phyloP scores from a whole-genome alignment of 1,140 invertebrate species.

The Tetraneura akinire region DNA sequence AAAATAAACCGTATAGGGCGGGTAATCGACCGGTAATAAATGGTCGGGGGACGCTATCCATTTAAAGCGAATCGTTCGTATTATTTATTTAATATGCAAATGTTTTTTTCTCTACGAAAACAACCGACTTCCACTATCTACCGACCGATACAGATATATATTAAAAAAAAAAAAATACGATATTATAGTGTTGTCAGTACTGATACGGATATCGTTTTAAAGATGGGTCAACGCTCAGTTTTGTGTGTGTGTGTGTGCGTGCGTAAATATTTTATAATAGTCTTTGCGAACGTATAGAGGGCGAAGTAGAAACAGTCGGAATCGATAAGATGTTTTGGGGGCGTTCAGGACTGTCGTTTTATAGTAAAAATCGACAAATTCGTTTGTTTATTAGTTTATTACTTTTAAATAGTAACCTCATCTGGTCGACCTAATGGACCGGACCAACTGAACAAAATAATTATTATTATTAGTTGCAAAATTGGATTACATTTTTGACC shows the following conservation, averaged over 20 bases:
- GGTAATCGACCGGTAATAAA: slow-evolving; percentile 1
- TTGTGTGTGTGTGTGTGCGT: no score
- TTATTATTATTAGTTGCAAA: not conserved
- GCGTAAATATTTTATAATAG: not conserved
- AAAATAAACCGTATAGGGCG: not conserved
- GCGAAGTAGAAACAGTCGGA: slow-evolving; percentile 33
- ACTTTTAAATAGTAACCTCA: not conserved
- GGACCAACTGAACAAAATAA: not conserved
- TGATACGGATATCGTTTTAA: not conserved
- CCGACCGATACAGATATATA: no score
- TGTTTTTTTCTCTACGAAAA: no score
- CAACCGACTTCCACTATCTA: no score
- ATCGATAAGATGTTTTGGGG: slow-evolving; percentile 44
- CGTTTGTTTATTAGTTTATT: not conserved
- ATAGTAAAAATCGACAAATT: slow-evolving; percentile 14
- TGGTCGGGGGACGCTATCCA: not conserved
- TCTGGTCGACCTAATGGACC: not conserved
- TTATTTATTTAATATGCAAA: no score
- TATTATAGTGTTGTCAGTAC: no score
- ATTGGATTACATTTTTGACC: not conserved
- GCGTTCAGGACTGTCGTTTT: slow-evolving; percentile 10
- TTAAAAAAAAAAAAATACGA: no score
- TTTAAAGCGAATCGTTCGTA: no score
- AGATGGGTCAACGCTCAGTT: slow-evolving; percentile 8
- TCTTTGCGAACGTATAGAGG: not conserved